A percentile compares a stretch with the other conserved stretches of the same genome.
Evolutionary conservation across 2,113 vertebrate species (phyloP).

Genomic region (Malurus melanocephalus): DNA sequence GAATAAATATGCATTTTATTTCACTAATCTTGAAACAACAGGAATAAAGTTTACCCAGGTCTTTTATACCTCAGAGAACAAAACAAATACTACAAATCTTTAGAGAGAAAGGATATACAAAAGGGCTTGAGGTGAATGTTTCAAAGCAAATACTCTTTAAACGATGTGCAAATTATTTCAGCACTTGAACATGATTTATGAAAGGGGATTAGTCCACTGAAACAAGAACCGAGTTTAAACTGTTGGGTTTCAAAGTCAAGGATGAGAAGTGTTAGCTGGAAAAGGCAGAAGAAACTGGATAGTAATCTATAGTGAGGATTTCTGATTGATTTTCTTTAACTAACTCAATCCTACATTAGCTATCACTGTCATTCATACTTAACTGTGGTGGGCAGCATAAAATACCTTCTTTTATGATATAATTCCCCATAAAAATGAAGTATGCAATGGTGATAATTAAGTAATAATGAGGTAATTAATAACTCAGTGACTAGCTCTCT

Average conservation of each 20-base stretch:
- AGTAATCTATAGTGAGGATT: slow-evolving; percentile 63
- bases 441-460: slow-evolving; percentile 51
- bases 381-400: slow-evolving; percentile 46
- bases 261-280: slow-evolving; percentile 70
- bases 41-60: slow-evolving; percentile 84
- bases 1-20: slow-evolving; percentile 85
- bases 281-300: slow-evolving; percentile 59
- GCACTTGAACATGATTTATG: slow-evolving; percentile 82
- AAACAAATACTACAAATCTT: slow-evolving; percentile 86
- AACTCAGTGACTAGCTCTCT: slow-evolving; percentile 37
- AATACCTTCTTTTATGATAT: slow-evolving; percentile 41
- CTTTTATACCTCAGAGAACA: slow-evolving; percentile 87
- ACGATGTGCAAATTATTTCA: slow-evolving; percentile 86
- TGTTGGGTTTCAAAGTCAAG: slow-evolving; percentile 78
- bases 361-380: slow-evolving; percentile 53
- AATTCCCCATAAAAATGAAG: slow-evolving; percentile 52
- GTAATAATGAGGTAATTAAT: slow-evolving; percentile 62
- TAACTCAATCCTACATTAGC: slow-evolving; percentile 44
- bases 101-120: slow-evolving; percentile 80
- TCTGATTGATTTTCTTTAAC: slow-evolving; percentile 66
- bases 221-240: slow-evolving; percentile 80
- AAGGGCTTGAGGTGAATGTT: slow-evolving; percentile 85
- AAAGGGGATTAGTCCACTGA: slow-evolving; percentile 81
- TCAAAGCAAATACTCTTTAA: slow-evolving; percentile 87
- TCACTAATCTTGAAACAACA: slow-evolving; percentile 86